Base-by-base conservation (phyloP, 2,113 vertebrate genomes). In the Collichthys lucidus region DNA sequence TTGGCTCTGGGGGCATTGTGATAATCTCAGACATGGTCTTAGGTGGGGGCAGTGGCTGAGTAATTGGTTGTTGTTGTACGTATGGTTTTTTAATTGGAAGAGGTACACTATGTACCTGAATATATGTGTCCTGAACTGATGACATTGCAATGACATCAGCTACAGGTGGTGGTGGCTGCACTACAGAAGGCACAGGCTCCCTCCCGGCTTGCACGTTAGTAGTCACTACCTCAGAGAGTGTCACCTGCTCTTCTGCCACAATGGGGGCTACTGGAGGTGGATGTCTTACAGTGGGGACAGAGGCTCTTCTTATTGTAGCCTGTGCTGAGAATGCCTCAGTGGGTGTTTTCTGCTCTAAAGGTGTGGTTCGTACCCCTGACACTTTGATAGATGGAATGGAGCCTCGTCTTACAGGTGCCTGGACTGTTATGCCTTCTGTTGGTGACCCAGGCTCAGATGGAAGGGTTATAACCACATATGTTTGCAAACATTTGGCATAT, bases 391-490 rank as follows among this genome's bases (percentile, higher is more conserved):
- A 84, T 56, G 94, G 88, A 22, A 92, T 89, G 15, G 93, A 94
- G 5, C 92, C 89, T 85, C 85, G 88, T 84, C 91, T 92, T n/a
- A 94, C 69, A 56, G 94, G 94, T 74, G 95, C 95, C 71, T 97
- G 96, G 62, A 95, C 94, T 90, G 94, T 94, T 88, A 97, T 93
- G 74, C 91, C 84, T 73, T 98, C 97, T 66, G 96, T 97, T 80
- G 98, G 97, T 89, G 97, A 98, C 61, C 97, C 96, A 80, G 97
- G 97, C 85, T 99, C 97, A 87, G 97, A 99, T 69, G 98, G 98
- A 89, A 99, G 94, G 4, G 98, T 99, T 91, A 99, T 99, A 44
- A 99, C 98, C 52, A 98, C 98, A 52, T 99, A 99, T 0, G 98
- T 99, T 91, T 99, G 97, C 77, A 97, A 95, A 74, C 96, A 96